phyloP scores from a whole-genome alignment of 2,113 vertebrate genomes.

The Uria aalge region DNA sequence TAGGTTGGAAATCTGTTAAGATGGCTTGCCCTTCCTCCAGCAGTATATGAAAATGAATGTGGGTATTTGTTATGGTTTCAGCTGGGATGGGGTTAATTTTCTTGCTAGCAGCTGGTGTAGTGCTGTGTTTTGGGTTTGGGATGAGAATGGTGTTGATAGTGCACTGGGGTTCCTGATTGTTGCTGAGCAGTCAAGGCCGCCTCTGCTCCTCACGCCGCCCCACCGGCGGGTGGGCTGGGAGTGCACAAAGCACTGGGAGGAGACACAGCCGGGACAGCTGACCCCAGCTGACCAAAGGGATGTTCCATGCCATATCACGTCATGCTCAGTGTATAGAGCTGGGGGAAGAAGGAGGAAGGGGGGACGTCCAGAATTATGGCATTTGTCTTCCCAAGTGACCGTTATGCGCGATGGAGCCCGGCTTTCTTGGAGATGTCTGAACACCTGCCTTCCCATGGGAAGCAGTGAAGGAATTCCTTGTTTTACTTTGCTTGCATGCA shows the following conservation, averaged over 20 bases:
- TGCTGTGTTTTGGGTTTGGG: neutral
- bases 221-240: neutral
- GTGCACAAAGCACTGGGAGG: neutral
- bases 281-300: neutral
- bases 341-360: neutral
- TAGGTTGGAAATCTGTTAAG: neutral
- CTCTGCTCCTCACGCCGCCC: neutral
- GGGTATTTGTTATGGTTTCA: neutral
- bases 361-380: neutral
- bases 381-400: neutral
- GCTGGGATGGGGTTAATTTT: neutral
- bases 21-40: neutral
- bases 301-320: neutral
- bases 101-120: neutral
- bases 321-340: neutral
- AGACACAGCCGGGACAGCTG: neutral
- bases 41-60: neutral
- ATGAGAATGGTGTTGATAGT: neutral
- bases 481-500: neutral
- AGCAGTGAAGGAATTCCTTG: neutral
- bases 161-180: neutral
- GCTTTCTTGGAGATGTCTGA: neutral
- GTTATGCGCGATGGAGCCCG: neutral
- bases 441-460: neutral
- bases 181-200: neutral